These are phyloP conservation scores for Trididemnum nubilum DNA, from an alignment of 23 tunicate genomes.

Conservation along the genomic window DNA sequence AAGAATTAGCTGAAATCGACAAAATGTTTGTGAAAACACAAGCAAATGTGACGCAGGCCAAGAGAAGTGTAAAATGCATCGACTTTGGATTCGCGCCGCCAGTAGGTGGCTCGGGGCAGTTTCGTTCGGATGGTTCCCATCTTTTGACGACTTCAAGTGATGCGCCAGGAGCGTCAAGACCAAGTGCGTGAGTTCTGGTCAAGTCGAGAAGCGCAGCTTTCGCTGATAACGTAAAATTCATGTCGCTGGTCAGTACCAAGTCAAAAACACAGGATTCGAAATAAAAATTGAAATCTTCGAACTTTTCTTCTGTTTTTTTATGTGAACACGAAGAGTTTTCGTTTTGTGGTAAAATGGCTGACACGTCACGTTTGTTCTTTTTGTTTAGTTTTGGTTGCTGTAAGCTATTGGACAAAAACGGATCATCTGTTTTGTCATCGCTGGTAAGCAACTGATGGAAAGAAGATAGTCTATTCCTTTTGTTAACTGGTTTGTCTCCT, in stretches of 20 bases:
- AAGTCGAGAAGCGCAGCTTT: constrained; percentile 79
- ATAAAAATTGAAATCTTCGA: constrained; percentile 59
- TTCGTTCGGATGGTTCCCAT: constrained; percentile 43
- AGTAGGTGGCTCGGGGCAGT: not conserved
- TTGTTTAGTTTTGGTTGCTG: not conserved
- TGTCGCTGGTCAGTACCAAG: constrained; percentile 79
- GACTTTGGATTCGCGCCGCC: not conserved
- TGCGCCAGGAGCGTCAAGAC: constrained; percentile 70
- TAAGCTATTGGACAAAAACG: not conserved
- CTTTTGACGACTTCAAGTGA: constrained; percentile 38
- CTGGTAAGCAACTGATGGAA: not conserved
- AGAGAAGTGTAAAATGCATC: not conserved
- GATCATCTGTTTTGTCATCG: not conserved
- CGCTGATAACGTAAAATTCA: constrained; percentile 64
- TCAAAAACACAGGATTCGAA: constrained; percentile 96
- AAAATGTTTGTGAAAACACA: not conserved
- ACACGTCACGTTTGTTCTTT: constrained; percentile 8
- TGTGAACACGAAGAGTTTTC: not conserved
- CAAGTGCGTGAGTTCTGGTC: constrained; percentile 47
- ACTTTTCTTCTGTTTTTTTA: not conserved
- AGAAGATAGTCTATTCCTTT: not conserved
- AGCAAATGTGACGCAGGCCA: not conserved
- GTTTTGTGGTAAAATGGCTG: not conserved
- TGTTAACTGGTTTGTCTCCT: not conserved
- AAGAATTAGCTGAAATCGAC: constrained; percentile 11